A percentile compares a stretch with the other conserved stretches of the same genome.
phyloP scores from a whole-genome alignment of 2,888 invertebrate genomes.

The Pristionchus fissidentatus region DNA sequence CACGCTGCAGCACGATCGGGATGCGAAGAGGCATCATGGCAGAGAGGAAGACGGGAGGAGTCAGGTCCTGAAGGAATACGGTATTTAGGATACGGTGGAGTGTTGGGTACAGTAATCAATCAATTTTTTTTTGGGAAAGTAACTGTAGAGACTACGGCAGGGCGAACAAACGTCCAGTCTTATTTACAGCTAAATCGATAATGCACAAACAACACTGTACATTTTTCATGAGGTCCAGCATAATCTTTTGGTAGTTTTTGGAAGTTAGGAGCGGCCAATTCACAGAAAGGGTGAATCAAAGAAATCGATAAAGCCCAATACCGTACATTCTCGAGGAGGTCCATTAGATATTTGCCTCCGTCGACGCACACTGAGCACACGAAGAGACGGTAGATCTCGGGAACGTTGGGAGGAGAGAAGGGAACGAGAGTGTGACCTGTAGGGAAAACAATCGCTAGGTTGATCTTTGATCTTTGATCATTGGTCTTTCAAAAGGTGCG shows the following conservation, averaged over 20 bases:
- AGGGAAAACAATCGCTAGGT: neutral
- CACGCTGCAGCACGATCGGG: conserved; percentile 27
- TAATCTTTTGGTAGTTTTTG: too few species aligned
- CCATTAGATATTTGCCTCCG: conserved; percentile 63
- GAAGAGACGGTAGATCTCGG: conserved; percentile 60
- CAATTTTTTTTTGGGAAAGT: too few species aligned
- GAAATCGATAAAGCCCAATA: too few species aligned
- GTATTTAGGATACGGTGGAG: neutral
- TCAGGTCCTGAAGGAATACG: conserved; percentile 47
- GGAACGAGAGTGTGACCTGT: conserved; percentile 65
- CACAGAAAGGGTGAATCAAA: too few species aligned
- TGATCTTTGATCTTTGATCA: neutral
- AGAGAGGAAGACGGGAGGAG: conserved; percentile 45
- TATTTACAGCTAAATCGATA: too few species aligned
- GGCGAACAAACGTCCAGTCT: too few species aligned
- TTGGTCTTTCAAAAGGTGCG: neutral
- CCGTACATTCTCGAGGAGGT: conserved; percentile 59
- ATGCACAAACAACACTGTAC: too few species aligned
- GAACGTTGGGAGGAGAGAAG: conserved; percentile 63
- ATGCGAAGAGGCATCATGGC: conserved; percentile 43
- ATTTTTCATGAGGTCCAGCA: too few species aligned
- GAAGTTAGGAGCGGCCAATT: too few species aligned
- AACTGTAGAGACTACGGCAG: too few species aligned
- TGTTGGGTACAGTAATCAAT: too few species aligned
- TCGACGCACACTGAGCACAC: conserved; percentile 65